These are phyloP conservation scores for Pholis gunnellus DNA, from an alignment of 2,113 vertebrate species.

Conservation along the genomic window DNA sequence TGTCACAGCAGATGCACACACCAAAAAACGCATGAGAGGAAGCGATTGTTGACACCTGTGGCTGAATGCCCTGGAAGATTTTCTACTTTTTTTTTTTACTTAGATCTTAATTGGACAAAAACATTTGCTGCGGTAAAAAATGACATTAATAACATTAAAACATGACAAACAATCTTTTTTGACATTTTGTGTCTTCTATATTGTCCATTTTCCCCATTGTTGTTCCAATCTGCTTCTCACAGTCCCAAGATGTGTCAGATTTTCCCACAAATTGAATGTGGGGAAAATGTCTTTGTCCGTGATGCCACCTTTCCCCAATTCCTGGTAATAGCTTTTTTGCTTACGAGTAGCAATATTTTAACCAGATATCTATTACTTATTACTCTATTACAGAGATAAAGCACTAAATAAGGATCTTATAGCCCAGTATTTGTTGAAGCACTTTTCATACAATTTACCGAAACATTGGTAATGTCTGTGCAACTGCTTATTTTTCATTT, in stretches of 20 bases:
- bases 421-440: not conserved
- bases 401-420: not conserved
- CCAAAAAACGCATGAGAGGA: constrained; percentile 22
- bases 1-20: constrained; percentile 30
- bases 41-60: constrained; percentile 28
- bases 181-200: not conserved
- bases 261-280: not conserved
- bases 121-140: not conserved
- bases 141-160: not conserved
- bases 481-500: not conserved
- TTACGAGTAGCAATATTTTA: not conserved
- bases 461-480: not conserved
- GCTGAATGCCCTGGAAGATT: not conserved
- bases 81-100: not conserved
- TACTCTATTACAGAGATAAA: not conserved
- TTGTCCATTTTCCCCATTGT: not conserved
- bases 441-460: not conserved
- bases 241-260: not conserved
- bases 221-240: not conserved
- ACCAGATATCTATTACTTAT: not conserved
- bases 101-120: not conserved
- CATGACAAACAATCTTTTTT: not conserved
- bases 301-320: not conserved
- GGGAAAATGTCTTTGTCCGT: not conserved
- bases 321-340: not conserved